Percentiles rank a stretch among this genome's conserved stretches.
phyloP scores from a whole-genome alignment of 2,797 vertebrate genomes.

The Mormyrus hasselquistii region DNA sequence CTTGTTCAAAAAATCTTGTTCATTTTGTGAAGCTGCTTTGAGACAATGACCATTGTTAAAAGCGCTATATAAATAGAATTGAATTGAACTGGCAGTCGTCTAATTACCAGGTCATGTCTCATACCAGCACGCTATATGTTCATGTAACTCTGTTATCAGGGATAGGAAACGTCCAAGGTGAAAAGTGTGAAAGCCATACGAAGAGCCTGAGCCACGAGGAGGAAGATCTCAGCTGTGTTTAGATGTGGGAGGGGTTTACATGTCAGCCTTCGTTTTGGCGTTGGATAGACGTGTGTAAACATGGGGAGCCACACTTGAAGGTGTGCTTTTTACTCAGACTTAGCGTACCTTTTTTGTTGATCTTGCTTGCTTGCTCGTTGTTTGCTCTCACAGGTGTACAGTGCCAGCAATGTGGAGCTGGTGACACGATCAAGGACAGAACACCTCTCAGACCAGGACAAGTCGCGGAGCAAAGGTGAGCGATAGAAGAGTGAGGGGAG shows the following conservation, averaged over 20 bases:
- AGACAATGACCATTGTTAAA: no score
- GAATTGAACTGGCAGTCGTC: background rate
- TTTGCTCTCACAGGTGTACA: slow-evolving; percentile 74
- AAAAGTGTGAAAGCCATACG: background rate
- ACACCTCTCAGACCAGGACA: slow-evolving; percentile 93
- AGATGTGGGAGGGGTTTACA: background rate
- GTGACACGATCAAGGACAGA: slow-evolving; percentile 90
- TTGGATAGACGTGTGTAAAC: background rate
- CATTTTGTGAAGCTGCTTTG: no score
- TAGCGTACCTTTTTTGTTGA: background rate
- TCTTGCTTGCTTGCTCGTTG: background rate
- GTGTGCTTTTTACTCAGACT: background rate
- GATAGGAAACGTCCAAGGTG: background rate
- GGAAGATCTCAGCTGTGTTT: background rate
- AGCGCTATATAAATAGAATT: no score
- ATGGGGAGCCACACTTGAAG: background rate
- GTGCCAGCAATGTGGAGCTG: slow-evolving; percentile 89
- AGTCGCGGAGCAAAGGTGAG: slow-evolving; percentile 86
- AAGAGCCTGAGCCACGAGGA: no score
- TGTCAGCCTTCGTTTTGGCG: background rate
- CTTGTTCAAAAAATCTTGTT: no score
- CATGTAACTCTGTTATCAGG: background rate
- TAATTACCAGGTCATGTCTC: background rate
- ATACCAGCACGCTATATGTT: background rate
- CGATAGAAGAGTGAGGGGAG: background rate